These are phyloP conservation scores for Ceyx melanurus DNA, from an alignment of 2,113 vertebrate species.

Conservation along the genomic window DNA sequence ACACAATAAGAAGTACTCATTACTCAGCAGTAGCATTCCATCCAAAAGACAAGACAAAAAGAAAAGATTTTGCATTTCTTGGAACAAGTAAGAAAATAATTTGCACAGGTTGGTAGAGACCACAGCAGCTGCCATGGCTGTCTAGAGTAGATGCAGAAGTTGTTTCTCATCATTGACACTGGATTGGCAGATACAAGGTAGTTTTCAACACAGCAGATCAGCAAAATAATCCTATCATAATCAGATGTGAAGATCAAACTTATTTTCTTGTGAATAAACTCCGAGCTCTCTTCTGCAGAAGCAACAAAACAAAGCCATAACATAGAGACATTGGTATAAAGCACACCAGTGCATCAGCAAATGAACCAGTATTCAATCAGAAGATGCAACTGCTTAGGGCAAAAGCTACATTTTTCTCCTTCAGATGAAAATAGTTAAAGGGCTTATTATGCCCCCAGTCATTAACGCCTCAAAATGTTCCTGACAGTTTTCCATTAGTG, in stretches of 20 bases:
- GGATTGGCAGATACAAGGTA: background rate
- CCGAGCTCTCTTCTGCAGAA: background rate
- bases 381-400: background rate
- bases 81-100: background rate
- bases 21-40: background rate
- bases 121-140: background rate
- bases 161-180: background rate
- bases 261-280: background rate
- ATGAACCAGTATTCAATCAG: background rate
- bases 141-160: background rate
- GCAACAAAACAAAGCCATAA: background rate
- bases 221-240: background rate
- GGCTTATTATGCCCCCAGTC: background rate
- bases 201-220: no score
- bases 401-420: background rate
- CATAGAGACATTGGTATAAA: background rate
- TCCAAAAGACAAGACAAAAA: background rate
- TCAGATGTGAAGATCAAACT: background rate
- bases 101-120: background rate
- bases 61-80: background rate
- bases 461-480: slow-evolving; percentile 4
- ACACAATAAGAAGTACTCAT: background rate
- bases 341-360: background rate
- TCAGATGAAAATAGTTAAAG: background rate
- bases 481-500: background rate